Evolutionary conservation across 2,888 invertebrate genomes (phyloP), one percentile per base, ranked within the genome.

Genomic region (Muschampia plurimacula): DNA sequence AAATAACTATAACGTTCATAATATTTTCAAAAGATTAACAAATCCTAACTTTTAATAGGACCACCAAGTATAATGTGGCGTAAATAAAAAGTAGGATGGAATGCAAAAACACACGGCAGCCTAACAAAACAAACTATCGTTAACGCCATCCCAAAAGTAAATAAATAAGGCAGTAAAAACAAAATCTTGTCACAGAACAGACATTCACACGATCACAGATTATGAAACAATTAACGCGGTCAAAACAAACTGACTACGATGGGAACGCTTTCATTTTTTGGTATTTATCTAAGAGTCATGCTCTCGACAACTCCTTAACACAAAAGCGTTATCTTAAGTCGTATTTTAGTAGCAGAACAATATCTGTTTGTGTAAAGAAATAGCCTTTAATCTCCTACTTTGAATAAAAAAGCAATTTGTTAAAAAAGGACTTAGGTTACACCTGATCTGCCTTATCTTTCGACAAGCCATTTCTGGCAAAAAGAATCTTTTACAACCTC

Each of bases 171-270:
- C 76, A 73, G 77, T 77, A 76, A 79, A 79, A 79, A 78, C 75
- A 77, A 67, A 77, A 77, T 77, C 77, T 77, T 79, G 78, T 79
- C 78, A 79, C 78, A 80, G 80, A 80, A 78, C 76, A 77, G 73
- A 78, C 83, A 86, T 89, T 89, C 89, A 89, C 90, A 88, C 89
- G 85, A 83, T 81, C 82, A 85, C 85, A 87, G 86, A 90, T 89
- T 87, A 89, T 82, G 84, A 81, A 82, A 84, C 89, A 91, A 91
- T 91, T 90, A 91, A 87, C 90, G 86, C 85, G 83, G 81, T 76
- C 82, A 85, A 80, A 87, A 81, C 85, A 86, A 89, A 89, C 87
- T 83, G 66, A 74, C 74, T 77, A 77, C 83, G 85, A 83, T 89
- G 90, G 87, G 89, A 90, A 82, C 83, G 62, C 49, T 46, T 76